Conservation (phyloP, 2,888 invertebrate genomes). For the Hydraecia micacea region DNA sequence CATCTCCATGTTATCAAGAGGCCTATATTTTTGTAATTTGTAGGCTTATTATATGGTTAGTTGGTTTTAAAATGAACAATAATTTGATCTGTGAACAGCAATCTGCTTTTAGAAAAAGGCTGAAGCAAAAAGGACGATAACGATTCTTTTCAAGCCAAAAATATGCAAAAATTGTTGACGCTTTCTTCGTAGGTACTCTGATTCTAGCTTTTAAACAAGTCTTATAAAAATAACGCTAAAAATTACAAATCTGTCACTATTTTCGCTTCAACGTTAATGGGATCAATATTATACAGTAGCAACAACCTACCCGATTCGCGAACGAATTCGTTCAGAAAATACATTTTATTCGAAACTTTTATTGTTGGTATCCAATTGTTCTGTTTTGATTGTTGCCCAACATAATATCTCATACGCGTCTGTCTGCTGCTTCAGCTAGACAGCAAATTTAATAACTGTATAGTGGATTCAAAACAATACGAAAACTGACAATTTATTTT, state of each 20-base stretch:
- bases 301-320: slow-evolving; percentile 28
- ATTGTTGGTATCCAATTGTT: slow-evolving; percentile 30
- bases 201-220: background rate
- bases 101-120: background rate
- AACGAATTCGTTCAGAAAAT: slow-evolving; percentile 35
- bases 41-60: background rate
- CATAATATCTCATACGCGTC: slow-evolving; percentile 15
- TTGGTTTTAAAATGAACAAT: background rate
- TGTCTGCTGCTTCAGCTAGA: background rate
- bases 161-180: background rate
- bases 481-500: slow-evolving; percentile 18
- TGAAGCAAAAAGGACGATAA: background rate
- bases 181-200: background rate
- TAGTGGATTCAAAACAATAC: slow-evolving; percentile 21
- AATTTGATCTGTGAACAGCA: background rate
- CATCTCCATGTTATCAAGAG: background rate
- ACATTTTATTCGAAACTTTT: slow-evolving; percentile 34
- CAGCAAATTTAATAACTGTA: slow-evolving; percentile 39
- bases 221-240: slow-evolving; percentile 28
- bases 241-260: slow-evolving; percentile 21
- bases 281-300: slow-evolving; percentile 59
- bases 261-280: slow-evolving; percentile 33
- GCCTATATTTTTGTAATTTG: background rate
- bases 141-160: background rate
- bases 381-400: slow-evolving; percentile 37